Base-by-base conservation (phyloP, 2,888 invertebrate species). In the Drosophila quinaria region DNA sequence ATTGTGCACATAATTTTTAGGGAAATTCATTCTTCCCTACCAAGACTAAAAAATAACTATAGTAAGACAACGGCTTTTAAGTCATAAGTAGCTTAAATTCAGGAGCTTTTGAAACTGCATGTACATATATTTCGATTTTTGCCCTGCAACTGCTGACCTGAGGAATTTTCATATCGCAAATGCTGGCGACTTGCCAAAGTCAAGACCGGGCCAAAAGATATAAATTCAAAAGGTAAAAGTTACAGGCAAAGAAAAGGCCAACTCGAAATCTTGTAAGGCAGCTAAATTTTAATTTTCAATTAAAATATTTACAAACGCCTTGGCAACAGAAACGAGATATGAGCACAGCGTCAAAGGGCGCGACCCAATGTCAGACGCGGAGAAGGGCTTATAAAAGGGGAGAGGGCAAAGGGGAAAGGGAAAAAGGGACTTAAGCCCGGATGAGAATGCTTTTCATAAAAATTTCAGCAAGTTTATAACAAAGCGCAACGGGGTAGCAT, bases 251-350 rank as follows among this genome's bases (percentile, higher is more conserved):
- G 47, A 29, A 41, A 52, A 29, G 11, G 54, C 31, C 29, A 39
- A 54, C 64, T 62, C n/a, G 49, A 77, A 63, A 62, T 46, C 39
- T 49, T 60, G 65, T 60, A 10, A 72, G 47, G 49, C 47, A 52
- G 84, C 74, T 74, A 64, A 85, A 85, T 74, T 76, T 72, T 74
- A 80, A 85, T 86, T 89, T 89, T 89, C 87, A 86, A 89, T 89
- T 88, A 87, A 89, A 89, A 88, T 88, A 78, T 78, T 77, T 72
- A 68, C 78, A 75, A 74, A 75, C 65, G 78, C 69, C 74, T 80
- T 70, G 63, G 70, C 62, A 66, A 61, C 49, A 42, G 60, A 42
- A 87, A 89, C 64, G 35, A 72, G 71, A 81, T 79, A 65, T 69
- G 52, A 49, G 29, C 56, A 47, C 47, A 64, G 76, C 65, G 86